Percentiles rank a stretch among this genome's conserved stretches.
Evolutionary conservation across 2,888 invertebrate species (phyloP).

Genomic region (Tenodera sinensis): DNA sequence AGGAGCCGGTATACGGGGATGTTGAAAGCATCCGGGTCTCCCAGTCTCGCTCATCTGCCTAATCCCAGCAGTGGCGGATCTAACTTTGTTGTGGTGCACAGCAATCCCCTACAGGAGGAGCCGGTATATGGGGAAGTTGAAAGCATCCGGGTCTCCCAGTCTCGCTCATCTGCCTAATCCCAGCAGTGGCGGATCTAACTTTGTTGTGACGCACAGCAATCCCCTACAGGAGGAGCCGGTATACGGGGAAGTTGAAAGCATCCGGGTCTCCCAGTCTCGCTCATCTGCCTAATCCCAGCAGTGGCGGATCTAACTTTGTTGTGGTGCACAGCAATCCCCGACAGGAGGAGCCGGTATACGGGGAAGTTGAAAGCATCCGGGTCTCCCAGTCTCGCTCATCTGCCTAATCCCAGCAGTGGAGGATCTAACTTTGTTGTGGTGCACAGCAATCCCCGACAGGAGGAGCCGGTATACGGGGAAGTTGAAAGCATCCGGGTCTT

Average conservation of each 20-base stretch:
- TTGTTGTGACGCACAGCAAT: too few relatives aligned
- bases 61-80: neutral
- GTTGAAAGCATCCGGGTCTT: too few relatives aligned
- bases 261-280: neutral
- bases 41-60: neutral
- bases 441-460: too few relatives aligned
- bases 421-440: neutral
- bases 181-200: neutral
- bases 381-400: neutral
- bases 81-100: neutral
- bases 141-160: neutral
- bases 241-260: neutral
- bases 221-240: too few relatives aligned
- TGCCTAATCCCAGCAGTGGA: neutral
- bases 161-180: neutral
- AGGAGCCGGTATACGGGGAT: too few relatives aligned
- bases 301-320: neutral
- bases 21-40: neutral
- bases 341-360: too few relatives aligned
- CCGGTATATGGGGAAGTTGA: neutral
- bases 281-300: neutral
- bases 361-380: neutral
- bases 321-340: too few relatives aligned
- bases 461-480: too few relatives aligned
- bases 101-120: too few relatives aligned